A percentile compares a stretch with the other conserved stretches of the same genome.
These are phyloP conservation scores for Gorsachius magnificus DNA, from an alignment of 2,797 vertebrate species.

Conservation along the genomic window DNA sequence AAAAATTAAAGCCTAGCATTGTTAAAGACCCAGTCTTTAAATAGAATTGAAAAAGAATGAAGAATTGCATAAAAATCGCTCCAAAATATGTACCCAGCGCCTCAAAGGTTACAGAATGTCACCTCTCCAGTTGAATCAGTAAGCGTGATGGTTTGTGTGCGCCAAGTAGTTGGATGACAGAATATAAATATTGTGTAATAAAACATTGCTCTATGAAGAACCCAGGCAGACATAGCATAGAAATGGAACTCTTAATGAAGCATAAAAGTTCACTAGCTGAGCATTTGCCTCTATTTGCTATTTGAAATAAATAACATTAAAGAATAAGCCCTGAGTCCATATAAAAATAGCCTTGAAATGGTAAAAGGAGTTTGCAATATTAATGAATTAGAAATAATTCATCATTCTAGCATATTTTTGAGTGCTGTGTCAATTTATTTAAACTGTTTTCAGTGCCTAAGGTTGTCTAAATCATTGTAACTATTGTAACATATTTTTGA, in stretches of 20 bases:
- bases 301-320: conserved; percentile 14
- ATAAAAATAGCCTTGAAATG: conserved; percentile 16
- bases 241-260: not conserved
- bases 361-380: conserved; percentile 17
- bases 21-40: not conserved
- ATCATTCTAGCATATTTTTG: not conserved
- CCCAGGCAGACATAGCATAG: not conserved
- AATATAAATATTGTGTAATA: conserved; percentile 3
- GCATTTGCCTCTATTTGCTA: not conserved
- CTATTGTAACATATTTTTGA: not conserved
- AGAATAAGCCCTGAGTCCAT: not conserved
- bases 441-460: not conserved
- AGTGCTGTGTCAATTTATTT: conserved; percentile 16
- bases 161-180: not conserved
- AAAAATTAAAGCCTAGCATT: not conserved
- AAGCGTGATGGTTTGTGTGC: not conserved
- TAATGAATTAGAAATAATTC: conserved; percentile 38
- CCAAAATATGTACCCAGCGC: not conserved
- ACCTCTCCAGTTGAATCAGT: not conserved
- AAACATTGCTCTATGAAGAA: not conserved
- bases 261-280: not conserved
- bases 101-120: not conserved
- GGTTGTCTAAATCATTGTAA: not conserved
- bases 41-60: not conserved
- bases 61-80: not conserved